These are phyloP conservation scores for Arremon brunneinucha DNA, from an alignment of 2,797 vertebrate genomes.

Conservation along the genomic window DNA sequence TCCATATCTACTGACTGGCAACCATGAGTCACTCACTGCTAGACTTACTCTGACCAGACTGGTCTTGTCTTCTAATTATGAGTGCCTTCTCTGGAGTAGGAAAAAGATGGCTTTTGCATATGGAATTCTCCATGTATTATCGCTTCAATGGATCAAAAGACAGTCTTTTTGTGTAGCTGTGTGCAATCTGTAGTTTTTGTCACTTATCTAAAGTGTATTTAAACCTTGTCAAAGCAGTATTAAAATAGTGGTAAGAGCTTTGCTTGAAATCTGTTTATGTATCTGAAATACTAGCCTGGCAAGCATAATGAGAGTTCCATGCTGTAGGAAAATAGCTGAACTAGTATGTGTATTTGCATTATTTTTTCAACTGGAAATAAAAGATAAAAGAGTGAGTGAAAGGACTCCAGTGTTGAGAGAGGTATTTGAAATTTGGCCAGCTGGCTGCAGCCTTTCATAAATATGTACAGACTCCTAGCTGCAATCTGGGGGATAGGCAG, in stretches of 20 bases:
- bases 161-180: neutral
- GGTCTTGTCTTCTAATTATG: neutral
- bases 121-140: neutral
- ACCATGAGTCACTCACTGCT: neutral
- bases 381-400: neutral
- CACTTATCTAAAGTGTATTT: slow-evolving; percentile 10
- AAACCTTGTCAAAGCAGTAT: slow-evolving; percentile 24
- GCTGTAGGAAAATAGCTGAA: neutral
- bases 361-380: slow-evolving; percentile 16
- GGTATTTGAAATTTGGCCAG: neutral
- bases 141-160: slow-evolving; percentile 13
- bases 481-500: neutral
- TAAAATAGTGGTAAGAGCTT: slow-evolving; percentile 18
- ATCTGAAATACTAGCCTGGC: slow-evolving; percentile 11
- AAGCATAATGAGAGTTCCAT: neutral
- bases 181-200: slow-evolving; percentile 1
- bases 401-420: neutral
- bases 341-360: neutral
- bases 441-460: neutral
- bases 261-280: slow-evolving; percentile 20
- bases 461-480: neutral
- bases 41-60: neutral
- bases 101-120: neutral
- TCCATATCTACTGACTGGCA: slow-evolving; percentile 1
- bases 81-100: neutral